A percentile compares a stretch with the other conserved stretches of the same genome.
phyloP scores from a whole-genome alignment of 1,140 invertebrate genomes.

The Choristoneura fumiferana region DNA sequence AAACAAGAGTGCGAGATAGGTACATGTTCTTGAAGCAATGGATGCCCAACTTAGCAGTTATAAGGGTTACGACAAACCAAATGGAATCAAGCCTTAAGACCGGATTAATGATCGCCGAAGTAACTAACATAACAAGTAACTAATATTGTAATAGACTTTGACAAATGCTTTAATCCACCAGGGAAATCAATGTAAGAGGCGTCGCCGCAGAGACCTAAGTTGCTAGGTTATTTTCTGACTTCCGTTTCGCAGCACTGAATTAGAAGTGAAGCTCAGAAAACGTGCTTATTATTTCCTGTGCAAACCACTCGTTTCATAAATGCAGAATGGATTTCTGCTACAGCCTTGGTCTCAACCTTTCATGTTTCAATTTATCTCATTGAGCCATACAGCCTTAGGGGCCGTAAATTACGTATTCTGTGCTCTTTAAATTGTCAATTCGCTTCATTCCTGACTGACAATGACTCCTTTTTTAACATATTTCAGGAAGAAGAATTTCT shows the following conservation, averaged over 20 bases:
- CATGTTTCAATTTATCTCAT: slow-evolving; percentile 15
- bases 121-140: no score
- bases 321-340: not conserved
- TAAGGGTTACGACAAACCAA: no score
- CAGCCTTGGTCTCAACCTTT: not conserved
- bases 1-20: no score
- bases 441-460: no score
- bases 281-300: no score
- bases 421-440: slow-evolving; percentile 1
- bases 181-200: slow-evolving; percentile 23
- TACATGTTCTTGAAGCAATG: no score
- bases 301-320: not conserved
- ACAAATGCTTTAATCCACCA: slow-evolving; percentile 17
- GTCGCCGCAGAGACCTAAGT: slow-evolving; percentile 11
- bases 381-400: slow-evolving; percentile 5
- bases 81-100: no score
- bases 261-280: no score
- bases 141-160: slow-evolving; percentile 1
- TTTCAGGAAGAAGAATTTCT: no score
- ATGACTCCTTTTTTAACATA: no score
- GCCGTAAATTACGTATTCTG: not conserved
- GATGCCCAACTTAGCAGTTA: no score
- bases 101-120: no score
- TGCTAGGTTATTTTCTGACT: slow-evolving; percentile 16
- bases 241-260: not conserved